Percentiles rank a stretch among this genome's conserved stretches.
phyloP scores from a whole-genome alignment of 2,888 invertebrate genomes.

The Spodoptera picta region DNA sequence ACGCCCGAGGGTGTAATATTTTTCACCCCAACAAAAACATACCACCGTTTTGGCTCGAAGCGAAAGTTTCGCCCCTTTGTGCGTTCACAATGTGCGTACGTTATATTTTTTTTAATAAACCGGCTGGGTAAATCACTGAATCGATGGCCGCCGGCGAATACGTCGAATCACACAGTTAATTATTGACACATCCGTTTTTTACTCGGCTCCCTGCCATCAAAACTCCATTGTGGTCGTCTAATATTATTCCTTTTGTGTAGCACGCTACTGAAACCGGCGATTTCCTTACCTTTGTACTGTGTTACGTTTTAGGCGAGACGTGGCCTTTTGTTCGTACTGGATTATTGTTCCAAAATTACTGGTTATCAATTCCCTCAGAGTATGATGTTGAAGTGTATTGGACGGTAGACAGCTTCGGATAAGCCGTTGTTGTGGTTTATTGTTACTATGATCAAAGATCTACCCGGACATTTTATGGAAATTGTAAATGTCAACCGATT shows the following conservation, averaged over 20 bases:
- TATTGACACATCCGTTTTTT: slow-evolving; percentile 88
- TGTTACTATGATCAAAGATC: slow-evolving; percentile 36
- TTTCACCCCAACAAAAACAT: slow-evolving; percentile 85
- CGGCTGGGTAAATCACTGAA: slow-evolving; percentile 68
- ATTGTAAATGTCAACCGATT: slow-evolving; percentile 22
- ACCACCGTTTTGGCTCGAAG: slow-evolving; percentile 65
- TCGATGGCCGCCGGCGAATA: slow-evolving; percentile 82
- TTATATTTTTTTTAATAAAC: slow-evolving; percentile 75
- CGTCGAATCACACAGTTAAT: slow-evolving; percentile 85
- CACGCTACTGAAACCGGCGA: slow-evolving; percentile 72
- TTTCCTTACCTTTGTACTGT: slow-evolving; percentile 81
- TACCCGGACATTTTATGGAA: slow-evolving; percentile 12
- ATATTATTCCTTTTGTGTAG: slow-evolving; percentile 75
- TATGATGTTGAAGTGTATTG: slow-evolving; percentile 32
- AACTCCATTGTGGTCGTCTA: slow-evolving; percentile 76
- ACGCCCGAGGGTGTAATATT: slow-evolving; percentile 87
- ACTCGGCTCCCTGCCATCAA: slow-evolving; percentile 66
- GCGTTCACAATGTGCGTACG: slow-evolving; percentile 75
- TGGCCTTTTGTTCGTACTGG: slow-evolving; percentile 66
- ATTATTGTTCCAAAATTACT: slow-evolving; percentile 67
- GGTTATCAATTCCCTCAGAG: slow-evolving; percentile 67
- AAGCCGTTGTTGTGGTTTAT: slow-evolving; percentile 22
- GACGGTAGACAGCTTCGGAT: slow-evolving; percentile 35
- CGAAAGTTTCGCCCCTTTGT: slow-evolving; percentile 76
- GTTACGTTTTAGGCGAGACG: slow-evolving; percentile 62